Evolutionary conservation across 2,113 vertebrate genomes (phyloP), one percentile per base, ranked within the genome.

Genomic region (Cyprinodon tularosa): DNA sequence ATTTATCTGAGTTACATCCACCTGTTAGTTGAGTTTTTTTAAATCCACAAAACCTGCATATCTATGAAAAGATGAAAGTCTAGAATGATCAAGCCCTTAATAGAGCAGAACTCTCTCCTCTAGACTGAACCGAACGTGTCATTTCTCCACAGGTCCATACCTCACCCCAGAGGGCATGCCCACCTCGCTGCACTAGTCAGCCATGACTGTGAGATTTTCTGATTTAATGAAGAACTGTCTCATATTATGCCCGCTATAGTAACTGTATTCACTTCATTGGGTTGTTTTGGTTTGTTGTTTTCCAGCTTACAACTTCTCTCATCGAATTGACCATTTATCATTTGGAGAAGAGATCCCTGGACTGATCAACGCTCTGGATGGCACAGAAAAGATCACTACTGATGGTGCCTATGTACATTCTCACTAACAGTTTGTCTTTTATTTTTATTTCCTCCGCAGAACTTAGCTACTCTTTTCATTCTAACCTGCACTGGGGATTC

Each of bases 281-380:
- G 12, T 1, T n/a, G 15, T 77, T 61, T 45, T 73, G 15, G 22
- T 65, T 77, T 63, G 22, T 67, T 37, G 17, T 89, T 40, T 94
- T 84, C 61, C 91, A 99, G 98, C 94, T 48, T 98, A 96, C 86
- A 99, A 99, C 89, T 99, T 99, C 85, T 99, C 98, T 82, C 98
- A 99, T 38, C 96, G 98, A 83, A 98, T 99, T 90, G 97, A 99
- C 88, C 98, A 99, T 85, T 91, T 99, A 76, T 99, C 98, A 47
- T 99, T 99, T 84, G 98, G 98, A 83, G 98, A 99, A 71, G 94
- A 93, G 74, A 91, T 99, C 77, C 96, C 96, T 42, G 97, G 96
- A 82, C 95, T 99, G 74, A 96, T 99, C 90, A 98, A 96, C 90
- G 96, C 97, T 11, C 93, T 99, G 86, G 98, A 99, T 66, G 98